Percentiles rank a stretch among this genome's conserved stretches.
phyloP scores from a whole-genome alignment of 1,140 invertebrate species.

The Philotrypesis tridentata region DNA sequence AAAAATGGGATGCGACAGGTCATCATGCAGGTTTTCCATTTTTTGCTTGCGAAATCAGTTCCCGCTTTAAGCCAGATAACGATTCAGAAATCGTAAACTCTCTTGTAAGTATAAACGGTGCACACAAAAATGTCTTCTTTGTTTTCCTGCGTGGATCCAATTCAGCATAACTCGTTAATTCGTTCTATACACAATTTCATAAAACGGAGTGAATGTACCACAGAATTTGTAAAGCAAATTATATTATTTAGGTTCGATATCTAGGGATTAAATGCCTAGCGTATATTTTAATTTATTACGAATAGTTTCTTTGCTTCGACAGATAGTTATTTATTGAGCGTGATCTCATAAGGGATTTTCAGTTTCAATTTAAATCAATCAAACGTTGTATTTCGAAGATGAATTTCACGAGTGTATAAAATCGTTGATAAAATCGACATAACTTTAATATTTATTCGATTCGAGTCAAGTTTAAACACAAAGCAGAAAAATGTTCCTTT shows the following conservation, averaged over 20 bases:
- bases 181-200: not conserved
- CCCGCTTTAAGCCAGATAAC: too few species aligned
- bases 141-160: conserved; percentile 39
- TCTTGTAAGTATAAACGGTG: conserved; percentile 33
- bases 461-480: not conserved
- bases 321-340: not conserved
- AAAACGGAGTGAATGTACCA: conserved; percentile 18
- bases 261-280: not conserved
- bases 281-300: not conserved
- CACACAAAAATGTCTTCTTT: conserved; percentile 40
- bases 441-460: too few species aligned
- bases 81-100: too few species aligned
- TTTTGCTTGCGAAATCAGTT: too few species aligned
- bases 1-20: too few species aligned
- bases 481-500: not conserved
- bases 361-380: not conserved
- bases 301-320: not conserved
- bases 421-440: not conserved
- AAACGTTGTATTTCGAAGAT: not conserved
- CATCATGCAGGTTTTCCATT: too few species aligned
- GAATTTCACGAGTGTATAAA: not conserved
- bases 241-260: not conserved
- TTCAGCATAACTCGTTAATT: not conserved
- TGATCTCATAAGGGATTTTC: not conserved
- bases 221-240: not conserved